Percentiles rank a stretch among this genome's conserved stretches.
phyloP scores from a whole-genome alignment of 2,797 vertebrate genomes.

The Halcyon badia region DNA sequence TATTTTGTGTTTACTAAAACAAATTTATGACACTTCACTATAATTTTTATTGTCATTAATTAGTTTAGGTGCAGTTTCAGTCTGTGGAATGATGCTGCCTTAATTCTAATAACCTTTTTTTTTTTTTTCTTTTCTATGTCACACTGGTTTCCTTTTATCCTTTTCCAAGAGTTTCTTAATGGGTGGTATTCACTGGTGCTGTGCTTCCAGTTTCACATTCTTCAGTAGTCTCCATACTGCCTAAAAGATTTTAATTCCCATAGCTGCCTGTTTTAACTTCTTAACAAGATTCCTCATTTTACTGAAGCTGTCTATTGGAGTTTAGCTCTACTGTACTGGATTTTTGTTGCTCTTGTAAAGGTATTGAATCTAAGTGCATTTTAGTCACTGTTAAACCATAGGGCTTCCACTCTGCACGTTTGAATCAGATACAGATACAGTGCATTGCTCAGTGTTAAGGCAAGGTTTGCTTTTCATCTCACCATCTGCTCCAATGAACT shows the following conservation, averaged over 20 bases:
- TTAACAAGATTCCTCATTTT: not conserved
- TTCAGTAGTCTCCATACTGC: not conserved
- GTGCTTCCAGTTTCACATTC: not conserved
- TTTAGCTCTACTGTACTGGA: not conserved
- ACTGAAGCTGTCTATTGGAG: not conserved
- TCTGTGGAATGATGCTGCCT: not conserved
- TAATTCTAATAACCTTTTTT: not conserved
- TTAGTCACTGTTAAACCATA: not conserved
- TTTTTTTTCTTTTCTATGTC: not conserved
- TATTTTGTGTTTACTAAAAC: not conserved
- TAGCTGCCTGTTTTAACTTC: not conserved
- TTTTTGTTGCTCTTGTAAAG: not conserved
- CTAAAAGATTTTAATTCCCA: not conserved
- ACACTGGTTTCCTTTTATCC: not conserved
- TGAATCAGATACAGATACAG: not conserved
- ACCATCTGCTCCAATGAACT: conserved; percentile 1
- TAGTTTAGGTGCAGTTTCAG: not conserved
- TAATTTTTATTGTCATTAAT: not conserved
- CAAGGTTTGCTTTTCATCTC: not conserved
- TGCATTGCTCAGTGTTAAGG: not conserved
- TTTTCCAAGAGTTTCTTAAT: not conserved
- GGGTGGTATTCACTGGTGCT: not conserved
- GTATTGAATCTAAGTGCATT: not conserved
- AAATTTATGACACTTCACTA: not conserved
- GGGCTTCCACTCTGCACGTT: not conserved